Base-by-base conservation (phyloP, 2,888 invertebrate genomes). In the Masnerella sp. region DNA sequence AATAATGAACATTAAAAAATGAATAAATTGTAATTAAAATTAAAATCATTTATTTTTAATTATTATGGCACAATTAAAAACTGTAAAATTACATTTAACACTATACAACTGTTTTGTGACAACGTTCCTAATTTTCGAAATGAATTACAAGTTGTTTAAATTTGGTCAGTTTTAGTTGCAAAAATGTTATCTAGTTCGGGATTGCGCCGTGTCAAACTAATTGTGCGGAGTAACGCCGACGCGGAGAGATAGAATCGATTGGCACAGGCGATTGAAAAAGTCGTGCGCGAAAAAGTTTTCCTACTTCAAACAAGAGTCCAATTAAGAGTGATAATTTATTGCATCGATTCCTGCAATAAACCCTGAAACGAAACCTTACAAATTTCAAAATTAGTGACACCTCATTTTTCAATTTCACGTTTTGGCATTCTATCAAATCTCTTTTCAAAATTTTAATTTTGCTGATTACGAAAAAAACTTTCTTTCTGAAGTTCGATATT, bases 321-420 rank as follows among this genome's bases (percentile, higher is more conserved):
- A 47, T 47, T 47, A 32, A 14, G 32, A 47, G 47, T 32, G 47
- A 18, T 30, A 47, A 47, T 32, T 32, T 30, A 47, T 32, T 47
- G 47, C 25, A 5, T 22, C 22, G 22, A 8, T 2, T 22, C 11
- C 8, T 3, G 22, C 20, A 43, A 43, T 22, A 22, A 43, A 11
- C 22, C 9, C 9, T 2, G 17, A 5, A 38, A 17, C 17, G 3
- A 7, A 34, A 34, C 34, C 12, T 17, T 15, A 8, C 15, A 9
- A 17, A 38, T 38, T 15, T 38, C 17, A 5, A 38, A 17, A 38
- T 38, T 38, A 38, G 17, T 38, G 9, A 38, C 38, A 17, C 17
- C 8, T n/a, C 15, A 38, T 38, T 9, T 15, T 38, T 38, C 17
- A 12, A 8, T 32, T 32, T 32, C 2, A 8, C 4, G 2, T 32